Base-by-base conservation (phyloP, 1,140 invertebrate genomes). In the Zaprionus lachaisei region DNA sequence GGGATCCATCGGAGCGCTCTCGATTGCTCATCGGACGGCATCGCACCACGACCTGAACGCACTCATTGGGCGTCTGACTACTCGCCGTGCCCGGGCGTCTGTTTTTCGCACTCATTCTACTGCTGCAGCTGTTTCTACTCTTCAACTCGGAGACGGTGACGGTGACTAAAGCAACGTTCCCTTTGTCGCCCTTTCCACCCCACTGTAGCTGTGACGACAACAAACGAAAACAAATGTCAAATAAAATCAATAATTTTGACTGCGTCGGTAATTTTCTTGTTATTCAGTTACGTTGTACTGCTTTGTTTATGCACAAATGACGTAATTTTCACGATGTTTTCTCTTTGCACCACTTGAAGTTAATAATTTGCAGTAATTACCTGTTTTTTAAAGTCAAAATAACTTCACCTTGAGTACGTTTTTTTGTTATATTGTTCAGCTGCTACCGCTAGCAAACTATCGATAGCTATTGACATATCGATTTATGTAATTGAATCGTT, bases 11-110 rank as follows among this genome's bases (percentile, higher is more conserved):
- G 44, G 94, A 92, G 24, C 95, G 94, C 93, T 99, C 98, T 77
- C 96, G 96, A 79, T 96, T 94, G 87, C 96, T 98, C 92, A 99
- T 94, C 24, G 98, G 98, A 26, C 98, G 95, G 94, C 97, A 98
- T 93, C 98, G 93, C 11, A 99, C 97, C 75, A 98, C 96, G 49
- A 99, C 98, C 93, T 97, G 96, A 34, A 90, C 85, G 34, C 85
- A 90, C 26, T 90, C 85, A 17, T 90, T 90, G 1, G 77, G 85
- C 44, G 85, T 65, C 44, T 89, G 85, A 24, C 82, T 90, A 31
- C 70, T 73, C 34, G 63, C 85, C 4, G 86, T 90, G 14, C 85
- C 85, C 12, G 85, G 85, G 38, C 85, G 83, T 76, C 77, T 90
- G 60, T 65, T 85, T 49, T 90, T 90, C 15, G 86, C 85, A 80